These are phyloP conservation scores for Chaenocephalus aceratus DNA, from an alignment of 2,113 vertebrate genomes.

Conservation along the genomic window DNA sequence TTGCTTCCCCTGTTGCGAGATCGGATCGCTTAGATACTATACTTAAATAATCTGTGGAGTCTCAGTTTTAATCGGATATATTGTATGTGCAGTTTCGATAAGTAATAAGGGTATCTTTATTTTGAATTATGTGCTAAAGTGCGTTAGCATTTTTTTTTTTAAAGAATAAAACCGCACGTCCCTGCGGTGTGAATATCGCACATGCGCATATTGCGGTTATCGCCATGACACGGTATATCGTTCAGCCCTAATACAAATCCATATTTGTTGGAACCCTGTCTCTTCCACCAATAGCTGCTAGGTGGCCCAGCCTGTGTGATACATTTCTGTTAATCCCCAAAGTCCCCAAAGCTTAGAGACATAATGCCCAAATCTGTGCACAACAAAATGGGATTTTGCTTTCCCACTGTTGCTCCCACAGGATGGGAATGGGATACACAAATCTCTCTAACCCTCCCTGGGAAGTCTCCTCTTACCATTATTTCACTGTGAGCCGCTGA, in stretches of 20 bases:
- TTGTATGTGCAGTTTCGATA: too few species aligned
- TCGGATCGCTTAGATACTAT: too few species aligned
- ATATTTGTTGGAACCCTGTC: slow-evolving; percentile 23
- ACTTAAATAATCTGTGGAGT: too few species aligned
- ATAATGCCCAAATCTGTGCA: slow-evolving; percentile 61
- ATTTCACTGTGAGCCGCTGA: slow-evolving; percentile 44
- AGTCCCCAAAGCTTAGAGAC: slow-evolving; percentile 52
- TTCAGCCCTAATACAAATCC: slow-evolving; percentile 10
- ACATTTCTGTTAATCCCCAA: slow-evolving; percentile 63
- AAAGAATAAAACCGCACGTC: too few species aligned
- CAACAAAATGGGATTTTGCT: slow-evolving; percentile 64
- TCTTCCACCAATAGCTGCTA: slow-evolving; percentile 38
- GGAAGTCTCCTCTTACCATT: slow-evolving; percentile 50
- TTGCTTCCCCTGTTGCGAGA: too few species aligned
- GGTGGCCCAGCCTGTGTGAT: slow-evolving; percentile 61
- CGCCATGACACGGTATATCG: too few species aligned
- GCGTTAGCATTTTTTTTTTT: too few species aligned
- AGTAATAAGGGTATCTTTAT: too few species aligned
- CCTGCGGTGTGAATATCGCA: too few species aligned
- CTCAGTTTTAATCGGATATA: too few species aligned
- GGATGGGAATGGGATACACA: slow-evolving; percentile 49
- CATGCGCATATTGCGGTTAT: too few species aligned
- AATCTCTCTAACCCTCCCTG: slow-evolving; percentile 49
- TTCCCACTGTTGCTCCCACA: slow-evolving; percentile 58
- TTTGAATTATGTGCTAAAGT: too few species aligned